Evolutionary conservation across 2,113 vertebrate genomes (phyloP).

Genomic region (Tachysurus vachellii): DNA sequence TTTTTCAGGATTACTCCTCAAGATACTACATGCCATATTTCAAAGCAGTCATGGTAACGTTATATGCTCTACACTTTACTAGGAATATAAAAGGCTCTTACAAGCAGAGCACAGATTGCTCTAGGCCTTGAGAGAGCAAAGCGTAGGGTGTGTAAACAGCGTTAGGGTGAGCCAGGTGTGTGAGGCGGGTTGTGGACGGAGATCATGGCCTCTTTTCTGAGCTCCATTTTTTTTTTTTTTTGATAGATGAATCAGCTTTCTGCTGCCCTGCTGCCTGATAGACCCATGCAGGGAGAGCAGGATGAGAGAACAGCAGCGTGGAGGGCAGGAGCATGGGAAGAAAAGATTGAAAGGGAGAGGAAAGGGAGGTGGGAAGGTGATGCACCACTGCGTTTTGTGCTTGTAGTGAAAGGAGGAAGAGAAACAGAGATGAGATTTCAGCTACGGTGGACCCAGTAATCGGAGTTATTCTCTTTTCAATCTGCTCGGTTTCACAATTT

Average conservation of each 20-base stretch:
- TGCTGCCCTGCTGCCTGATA: conserved; percentile 41
- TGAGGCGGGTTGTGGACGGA: conserved; percentile 14
- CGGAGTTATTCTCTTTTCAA: neutral
- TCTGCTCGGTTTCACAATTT: conserved; percentile 14
- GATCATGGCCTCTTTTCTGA: conserved; percentile 32
- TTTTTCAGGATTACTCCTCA: neutral
- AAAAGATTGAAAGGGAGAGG: conserved; percentile 47
- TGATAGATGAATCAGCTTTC: conserved; percentile 52
- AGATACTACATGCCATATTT: no score
- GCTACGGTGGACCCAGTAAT: neutral
- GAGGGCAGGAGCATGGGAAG: conserved; percentile 17
- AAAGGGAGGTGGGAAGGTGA: conserved; percentile 43
- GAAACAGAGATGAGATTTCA: neutral
- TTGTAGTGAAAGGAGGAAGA: conserved; percentile 16
- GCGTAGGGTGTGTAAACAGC: conserved; percentile 21
- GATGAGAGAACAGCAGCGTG: conserved; percentile 45
- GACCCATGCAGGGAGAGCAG: conserved; percentile 44
- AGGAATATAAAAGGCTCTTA: neutral
- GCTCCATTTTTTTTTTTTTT: conserved; percentile 17
- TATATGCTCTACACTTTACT: no score
- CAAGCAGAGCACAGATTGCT: neutral
- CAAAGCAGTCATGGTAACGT: neutral
- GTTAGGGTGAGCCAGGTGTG: conserved; percentile 38
- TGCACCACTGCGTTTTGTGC: conserved; percentile 30
- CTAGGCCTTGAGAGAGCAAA: neutral